These are phyloP conservation scores for Penaeus monodon DNA, from an alignment of 2,888 invertebrate species.

Conservation along the genomic window DNA sequence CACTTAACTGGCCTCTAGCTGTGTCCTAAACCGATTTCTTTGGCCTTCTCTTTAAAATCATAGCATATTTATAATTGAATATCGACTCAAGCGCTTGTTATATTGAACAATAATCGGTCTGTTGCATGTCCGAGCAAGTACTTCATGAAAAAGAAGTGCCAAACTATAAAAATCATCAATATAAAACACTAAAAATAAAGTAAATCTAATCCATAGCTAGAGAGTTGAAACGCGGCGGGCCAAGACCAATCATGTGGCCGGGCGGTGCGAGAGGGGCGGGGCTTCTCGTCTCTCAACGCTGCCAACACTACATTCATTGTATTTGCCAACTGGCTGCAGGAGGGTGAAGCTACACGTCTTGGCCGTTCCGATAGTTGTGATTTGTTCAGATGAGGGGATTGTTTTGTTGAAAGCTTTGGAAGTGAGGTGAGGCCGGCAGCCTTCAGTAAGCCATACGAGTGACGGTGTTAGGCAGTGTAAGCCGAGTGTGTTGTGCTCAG, in stretches of 20 bases:
- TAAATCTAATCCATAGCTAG: no score
- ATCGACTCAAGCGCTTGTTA: no score
- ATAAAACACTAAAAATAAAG: no score
- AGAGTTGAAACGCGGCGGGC: conserved; percentile 4
- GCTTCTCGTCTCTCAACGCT: conserved; percentile 42
- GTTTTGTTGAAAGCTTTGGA: neutral
- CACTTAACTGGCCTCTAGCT: conserved; percentile 53
- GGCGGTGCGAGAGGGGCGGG: conserved; percentile 44
- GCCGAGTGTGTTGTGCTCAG: neutral
- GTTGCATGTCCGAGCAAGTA: no score
- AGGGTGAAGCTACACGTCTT: conserved; percentile 3
- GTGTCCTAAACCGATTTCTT: conserved; percentile 1
- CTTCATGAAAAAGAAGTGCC: no score
- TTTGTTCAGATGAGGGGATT: conserved; percentile 29
- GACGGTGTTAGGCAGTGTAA: conserved; percentile 4
- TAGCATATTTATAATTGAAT: neutral
- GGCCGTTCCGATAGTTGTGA: conserved; percentile 17
- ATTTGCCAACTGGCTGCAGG: conserved; percentile 51
- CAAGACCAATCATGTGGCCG: conserved; percentile 37
- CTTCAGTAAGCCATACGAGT: conserved; percentile 14
- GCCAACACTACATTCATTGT: conserved; percentile 60
- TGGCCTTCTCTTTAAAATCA: neutral
- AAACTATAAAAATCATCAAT: no score
- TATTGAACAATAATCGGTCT: no score
- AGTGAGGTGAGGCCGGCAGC: conserved; percentile 14